Evolutionary conservation across 2,113 vertebrate species (phyloP), one percentile per base, ranked within the genome.

Genomic region (Seriola dumerili): DNA sequence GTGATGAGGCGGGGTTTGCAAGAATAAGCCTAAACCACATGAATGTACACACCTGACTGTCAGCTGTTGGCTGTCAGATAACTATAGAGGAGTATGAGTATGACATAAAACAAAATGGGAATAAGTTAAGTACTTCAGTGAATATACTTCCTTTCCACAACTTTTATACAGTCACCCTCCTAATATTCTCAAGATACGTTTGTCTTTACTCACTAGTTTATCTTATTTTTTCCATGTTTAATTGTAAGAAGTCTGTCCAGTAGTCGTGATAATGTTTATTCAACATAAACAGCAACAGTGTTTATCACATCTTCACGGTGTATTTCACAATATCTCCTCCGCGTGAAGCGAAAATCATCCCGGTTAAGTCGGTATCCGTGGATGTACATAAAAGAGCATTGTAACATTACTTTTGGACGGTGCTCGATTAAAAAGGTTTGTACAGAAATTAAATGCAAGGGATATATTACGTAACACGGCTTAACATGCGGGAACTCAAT

Each of bases 261-360:
- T 29, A 29, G 29, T 29, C 29, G 29, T 29, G 29, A 29, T 29
- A 29, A 29, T 29, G 29, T 29, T 29, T 29, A 29, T 29, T 29
- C 29, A 29, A 29, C 29, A 29, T 29, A 29, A 29, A 29, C 29
- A 29, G 29, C 2, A 29, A 29, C 2, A 29, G 29, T 29, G 29
- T 29, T 29, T 2, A 29, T 29, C 29, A 29, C 29, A 29, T 29
- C 16, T 10, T 19, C 70, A 21, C 9, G 5, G 8, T 52, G 42
- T 34, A 5, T 82, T 81, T 75, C 66, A 64, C 65, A 70, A 57
- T 16, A 32, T 25, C 21, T 10, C 8, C 54, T 12, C n/a, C 10
- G 10, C 11, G 8, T 55, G 52, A 55, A 23, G 8, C 1, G 8
- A n/a, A 54, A 21, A 8, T 54, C 50, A 21, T n/a, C 19, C 50